phyloP scores from a whole-genome alignment of 2,113 vertebrate species.

The Pelecanus crispus region DNA sequence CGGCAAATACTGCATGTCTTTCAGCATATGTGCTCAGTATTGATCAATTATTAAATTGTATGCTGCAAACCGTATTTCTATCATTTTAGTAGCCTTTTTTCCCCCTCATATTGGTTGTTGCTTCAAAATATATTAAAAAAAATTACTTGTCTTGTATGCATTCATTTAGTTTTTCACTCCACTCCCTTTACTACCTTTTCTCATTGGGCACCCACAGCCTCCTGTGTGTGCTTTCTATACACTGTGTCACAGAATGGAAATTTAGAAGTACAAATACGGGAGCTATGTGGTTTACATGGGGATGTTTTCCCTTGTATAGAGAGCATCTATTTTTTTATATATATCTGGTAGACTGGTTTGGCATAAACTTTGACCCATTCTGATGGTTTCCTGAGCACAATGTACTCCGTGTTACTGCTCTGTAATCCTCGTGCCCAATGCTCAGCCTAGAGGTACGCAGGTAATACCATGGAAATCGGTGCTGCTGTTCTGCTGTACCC shows the following conservation, averaged over 20 bases:
- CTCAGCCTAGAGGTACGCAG: background rate
- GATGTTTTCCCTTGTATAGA: background rate
- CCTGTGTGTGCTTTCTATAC: background rate
- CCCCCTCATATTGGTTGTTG: background rate
- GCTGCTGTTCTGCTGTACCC: background rate
- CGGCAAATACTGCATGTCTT: background rate
- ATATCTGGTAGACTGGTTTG: background rate
- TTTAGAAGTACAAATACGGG: background rate
- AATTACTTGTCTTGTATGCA: background rate
- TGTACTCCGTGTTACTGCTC: background rate
- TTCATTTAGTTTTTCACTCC: background rate
- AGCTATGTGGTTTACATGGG: background rate
- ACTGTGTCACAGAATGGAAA: background rate
- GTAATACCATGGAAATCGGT: background rate
- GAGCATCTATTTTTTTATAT: background rate
- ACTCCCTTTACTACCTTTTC: background rate
- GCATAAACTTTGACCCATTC: background rate
- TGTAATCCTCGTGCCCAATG: background rate
- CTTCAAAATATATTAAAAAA: background rate
- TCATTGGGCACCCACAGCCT: background rate
- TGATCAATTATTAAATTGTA: background rate
- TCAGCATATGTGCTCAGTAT: background rate
- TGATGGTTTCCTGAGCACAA: background rate
- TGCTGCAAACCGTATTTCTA: background rate
- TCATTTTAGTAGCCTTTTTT: background rate